Conservation (phyloP, 2,888 invertebrate species). For the Drepanosiphum platanoidis region DNA sequence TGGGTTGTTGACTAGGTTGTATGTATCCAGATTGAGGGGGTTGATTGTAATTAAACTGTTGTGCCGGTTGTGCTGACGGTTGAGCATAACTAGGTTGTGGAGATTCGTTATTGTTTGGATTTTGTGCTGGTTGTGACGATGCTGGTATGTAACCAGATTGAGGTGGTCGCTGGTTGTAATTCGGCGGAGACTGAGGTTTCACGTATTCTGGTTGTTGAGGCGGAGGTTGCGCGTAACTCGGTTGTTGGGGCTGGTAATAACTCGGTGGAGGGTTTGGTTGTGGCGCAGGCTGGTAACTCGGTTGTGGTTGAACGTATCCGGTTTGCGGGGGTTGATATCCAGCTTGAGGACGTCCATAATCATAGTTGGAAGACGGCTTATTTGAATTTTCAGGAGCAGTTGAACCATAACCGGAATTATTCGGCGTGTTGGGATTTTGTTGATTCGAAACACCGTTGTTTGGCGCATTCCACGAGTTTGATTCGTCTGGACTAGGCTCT, state of each 20-base stretch:
- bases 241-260: slow-evolving; percentile 38
- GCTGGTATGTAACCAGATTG: slow-evolving; percentile 30
- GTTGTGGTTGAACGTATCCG: slow-evolving; percentile 39
- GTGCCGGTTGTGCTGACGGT: slow-evolving; percentile 15
- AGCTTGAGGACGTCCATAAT: slow-evolving; percentile 47
- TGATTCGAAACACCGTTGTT: background rate
- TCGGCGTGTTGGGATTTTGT: slow-evolving; percentile 16
- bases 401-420: slow-evolving; percentile 40
- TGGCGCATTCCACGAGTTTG: slow-evolving; percentile 42
- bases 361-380: slow-evolving; percentile 46
- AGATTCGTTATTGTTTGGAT: slow-evolving; percentile 38
- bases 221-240: slow-evolving; percentile 6
- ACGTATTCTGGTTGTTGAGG: slow-evolving; percentile 33
- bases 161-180: slow-evolving; percentile 33
- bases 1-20: slow-evolving; percentile 60
- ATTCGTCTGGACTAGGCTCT: slow-evolving; percentile 55
- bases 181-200: slow-evolving; percentile 29
- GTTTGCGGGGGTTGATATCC: slow-evolving; percentile 22
- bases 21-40: slow-evolving; percentile 40
- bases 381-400: background rate
- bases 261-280: background rate
- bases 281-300: slow-evolving; percentile 42
- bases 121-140: slow-evolving; percentile 28
- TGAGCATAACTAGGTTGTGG: slow-evolving; percentile 33
- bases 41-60: slow-evolving; percentile 33